Percentiles rank a stretch among this genome's conserved stretches.
Conservation (phyloP, 2,888 invertebrate species). For the Seladonia tumulorum region DNA sequence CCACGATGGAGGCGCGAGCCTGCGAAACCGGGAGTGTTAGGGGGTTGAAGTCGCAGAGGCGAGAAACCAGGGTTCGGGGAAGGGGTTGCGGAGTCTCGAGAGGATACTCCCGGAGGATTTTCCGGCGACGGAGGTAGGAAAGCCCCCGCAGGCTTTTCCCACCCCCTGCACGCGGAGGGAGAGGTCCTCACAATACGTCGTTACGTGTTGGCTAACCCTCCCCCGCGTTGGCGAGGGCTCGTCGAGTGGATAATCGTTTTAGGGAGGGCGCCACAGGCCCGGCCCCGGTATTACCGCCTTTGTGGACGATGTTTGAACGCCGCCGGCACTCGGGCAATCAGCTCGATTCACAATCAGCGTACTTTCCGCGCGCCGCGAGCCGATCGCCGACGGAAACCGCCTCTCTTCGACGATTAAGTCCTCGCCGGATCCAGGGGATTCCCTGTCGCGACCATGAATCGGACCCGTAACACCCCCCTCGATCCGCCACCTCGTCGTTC, state of each 20-base stretch:
- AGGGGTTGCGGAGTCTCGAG: conserved; percentile 64
- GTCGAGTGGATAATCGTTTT: conserved; percentile 83
- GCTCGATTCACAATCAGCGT: conserved; percentile 81
- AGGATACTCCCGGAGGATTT: conserved; percentile 75
- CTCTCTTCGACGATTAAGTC: conserved; percentile 55
- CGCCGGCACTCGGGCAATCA: conserved; percentile 81
- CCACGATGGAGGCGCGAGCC: conserved; percentile 14
- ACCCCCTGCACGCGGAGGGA: conserved; percentile 46
- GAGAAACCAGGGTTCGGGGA: conserved; percentile 19
- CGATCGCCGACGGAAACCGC: conserved; percentile 69
- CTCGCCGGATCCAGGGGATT: conserved; percentile 26
- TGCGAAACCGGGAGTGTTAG: neutral
- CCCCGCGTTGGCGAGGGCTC: conserved; percentile 73
- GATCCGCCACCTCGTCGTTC: neutral
- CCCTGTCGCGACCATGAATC: conserved; percentile 39
- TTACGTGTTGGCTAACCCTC: conserved; percentile 79
- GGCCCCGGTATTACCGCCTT: conserved; percentile 80
- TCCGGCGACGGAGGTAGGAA: conserved; percentile 71
- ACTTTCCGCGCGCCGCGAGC: conserved; percentile 67
- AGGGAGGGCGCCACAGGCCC: conserved; percentile 76
- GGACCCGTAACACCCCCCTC: neutral
- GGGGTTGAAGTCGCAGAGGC: conserved; percentile 19
- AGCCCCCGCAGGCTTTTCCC: conserved; percentile 76
- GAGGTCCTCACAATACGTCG: conserved; percentile 81
- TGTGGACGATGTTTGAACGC: conserved; percentile 81